Base-by-base conservation (phyloP, 2,797 vertebrate genomes). In the Oreonectes daqikongensis region DNA sequence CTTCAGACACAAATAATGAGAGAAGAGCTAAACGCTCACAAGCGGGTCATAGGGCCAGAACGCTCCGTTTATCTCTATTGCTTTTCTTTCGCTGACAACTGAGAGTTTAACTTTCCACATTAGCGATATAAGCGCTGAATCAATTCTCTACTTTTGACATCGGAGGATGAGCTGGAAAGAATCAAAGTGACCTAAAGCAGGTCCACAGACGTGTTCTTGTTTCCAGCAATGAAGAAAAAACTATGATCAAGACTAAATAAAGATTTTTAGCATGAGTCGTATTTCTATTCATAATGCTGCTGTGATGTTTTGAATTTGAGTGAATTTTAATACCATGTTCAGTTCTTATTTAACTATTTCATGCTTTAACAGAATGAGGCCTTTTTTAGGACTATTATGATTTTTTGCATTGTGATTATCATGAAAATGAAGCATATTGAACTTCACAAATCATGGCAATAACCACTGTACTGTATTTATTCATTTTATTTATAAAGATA, bases 1-100 rank as follows among this genome's bases (percentile, higher is more conserved):
- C 88, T 70, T 46, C 69, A 83, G 86, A 90, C 84, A 84, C 82
- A 90, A 90, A 89, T 88, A 86, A 78, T 84, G 84, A 74, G 82
- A 87, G 87, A 69, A 87, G 87, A 88, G 84, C 86, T 85, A 83
- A 30, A 48, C 5, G 57, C 30, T 28, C 22, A 40, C 24, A 69
- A 46, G 5, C 79, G 77, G 87, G 87, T 90, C 87, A 87, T 72
- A 84, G 63, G 65, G 84, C 84, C 85, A 77, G 64, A 78, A 80
- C 52, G 78, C 80, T 84, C 82, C 83, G 79, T 81, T 59, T 42
- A 50, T 76, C 52, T 42, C 1, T 32, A 55, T n/a, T 2, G 52
- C 2, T 24, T 48, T 53, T 55, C 18, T 72, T 14, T 65, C n/a
- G 40, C 14, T 28, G 14, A 55, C 30, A 22, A 48, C 44, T 20